Percentiles rank a stretch among this genome's conserved stretches.
Evolutionary conservation across 2,888 invertebrate species (phyloP).

Genomic region (Argyresthia albistria): DNA sequence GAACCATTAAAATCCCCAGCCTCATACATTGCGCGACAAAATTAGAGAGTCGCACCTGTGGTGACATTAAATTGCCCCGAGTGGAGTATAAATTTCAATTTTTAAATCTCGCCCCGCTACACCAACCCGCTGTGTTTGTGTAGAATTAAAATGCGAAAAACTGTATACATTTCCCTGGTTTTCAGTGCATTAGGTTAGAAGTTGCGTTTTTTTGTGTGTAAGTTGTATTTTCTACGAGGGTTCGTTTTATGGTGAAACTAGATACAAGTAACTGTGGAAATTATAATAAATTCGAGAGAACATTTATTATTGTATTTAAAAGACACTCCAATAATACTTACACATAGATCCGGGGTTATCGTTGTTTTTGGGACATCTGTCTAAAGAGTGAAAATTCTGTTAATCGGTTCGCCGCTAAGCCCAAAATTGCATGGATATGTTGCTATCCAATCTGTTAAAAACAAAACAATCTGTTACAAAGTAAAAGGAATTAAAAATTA

Average conservation of each 20-base stretch:
- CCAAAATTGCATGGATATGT: too few relatives aligned
- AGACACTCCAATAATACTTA: too few relatives aligned
- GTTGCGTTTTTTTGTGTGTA: background rate
- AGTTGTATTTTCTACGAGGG: too few relatives aligned
- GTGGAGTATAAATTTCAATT: constrained; percentile 56
- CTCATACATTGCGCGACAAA: constrained; percentile 11
- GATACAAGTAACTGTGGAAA: background rate
- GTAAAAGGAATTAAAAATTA: too few relatives aligned
- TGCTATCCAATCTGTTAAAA: too few relatives aligned
- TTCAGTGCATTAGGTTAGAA: constrained; percentile 3
- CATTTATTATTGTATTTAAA: too few relatives aligned
- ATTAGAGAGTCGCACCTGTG: constrained; percentile 16
- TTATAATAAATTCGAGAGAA: too few relatives aligned
- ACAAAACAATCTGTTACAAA: too few relatives aligned
- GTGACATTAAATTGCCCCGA: constrained; percentile 36
- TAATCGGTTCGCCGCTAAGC: too few relatives aligned
- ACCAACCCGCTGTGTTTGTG: background rate
- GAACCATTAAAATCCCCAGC: background rate
- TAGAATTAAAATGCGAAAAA: constrained; percentile 4
- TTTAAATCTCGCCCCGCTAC: constrained; percentile 38
- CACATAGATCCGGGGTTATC: too few relatives aligned
- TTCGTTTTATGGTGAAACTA: background rate
- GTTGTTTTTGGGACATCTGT: too few relatives aligned
- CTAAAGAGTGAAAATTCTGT: too few relatives aligned
- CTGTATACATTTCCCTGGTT: background rate